Base-by-base conservation (phyloP, 2,797 vertebrate genomes). In the Mormyrops attenuatus region DNA sequence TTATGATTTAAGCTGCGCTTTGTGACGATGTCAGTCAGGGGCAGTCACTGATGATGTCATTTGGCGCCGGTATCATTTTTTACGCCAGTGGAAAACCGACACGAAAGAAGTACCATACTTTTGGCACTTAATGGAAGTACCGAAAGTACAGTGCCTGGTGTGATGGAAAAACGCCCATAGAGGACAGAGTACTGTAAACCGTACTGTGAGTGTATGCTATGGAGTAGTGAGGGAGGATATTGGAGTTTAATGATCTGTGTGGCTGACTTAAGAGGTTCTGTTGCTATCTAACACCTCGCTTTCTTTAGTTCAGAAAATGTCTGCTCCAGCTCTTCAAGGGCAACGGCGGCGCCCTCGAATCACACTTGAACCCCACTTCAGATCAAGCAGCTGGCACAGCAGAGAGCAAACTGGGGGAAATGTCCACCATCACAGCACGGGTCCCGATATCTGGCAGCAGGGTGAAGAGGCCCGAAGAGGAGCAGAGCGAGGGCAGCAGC, bases 291-390 rank as follows among this genome's bases (percentile, higher is more conserved):
- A n/a, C 49, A 34, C 15, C 26, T 86, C 13, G 2, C 22, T 85
- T 26, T 89, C 89, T 92, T 22, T 89, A 96, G 95, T 96, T 96
- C 91, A 94, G 92, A 84, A 94, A 91, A 87, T 95, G 94, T 91
- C 91, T 96, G 89, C 88, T 93, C 88, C 92, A 95, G 66, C 91
- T 95, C 93, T 93, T 94, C 89, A 90, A 92, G 47, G 94, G 93
- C 89, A 92, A 86, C 26, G 1, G 0, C 30, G 90, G 92, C 49
- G 0, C 69, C 1, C 80, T 20, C 0, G 92, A 91, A 34, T 89
- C 90, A 80, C 92, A 89, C 1, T 0, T 11, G 90, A 94, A 93
- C 38, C 89, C 34, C 0, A 11, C 92, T 49, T 91, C 92, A 26
- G 92, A 93, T 88, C 90, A 91, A 82, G 91, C 53, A 11, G 34